Evolutionary conservation across 1,140 invertebrate genomes (phyloP), one percentile per base, ranked within the genome.

Genomic region (Nomia melanderi): DNA sequence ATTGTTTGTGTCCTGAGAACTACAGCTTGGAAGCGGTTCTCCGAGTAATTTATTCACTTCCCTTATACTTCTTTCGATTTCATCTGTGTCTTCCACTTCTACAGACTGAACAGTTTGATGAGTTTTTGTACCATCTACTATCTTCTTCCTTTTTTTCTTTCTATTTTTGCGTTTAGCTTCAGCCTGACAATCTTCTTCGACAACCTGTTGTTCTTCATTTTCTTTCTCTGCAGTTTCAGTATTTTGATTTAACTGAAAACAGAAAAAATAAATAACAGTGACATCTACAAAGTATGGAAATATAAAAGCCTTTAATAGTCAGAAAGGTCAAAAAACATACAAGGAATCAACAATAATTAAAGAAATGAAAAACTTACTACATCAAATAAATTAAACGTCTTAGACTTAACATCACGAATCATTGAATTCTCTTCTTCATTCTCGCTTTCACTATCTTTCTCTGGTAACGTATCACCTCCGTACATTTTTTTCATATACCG

Each of bases 1-100:
- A 84, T 89, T 89, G 31, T 87, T 70, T 12, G 27, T 56, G 65
- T 78, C 60, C 36, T 69, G 75, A 57, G 81, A 78, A 72, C 78
- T 82, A 67, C 91, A 87, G 72, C 90, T 74, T 62, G 91, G 85
- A 20, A 87, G 75, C 27, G 92, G 91, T 79, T 95, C 94, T 0
- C 96, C 96, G 4, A 96, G 88, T 12, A 96, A 89, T 86, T 94
- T 93, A 88, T 97, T 96, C 1, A 97, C 95, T 90, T 96, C 95
- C 66, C 93, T 88, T 6, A 97, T 90, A 44, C 94, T 95, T 72
- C 94, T 92, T 79, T 96, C 96, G 39, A 97, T 94, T 90, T 97
- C 96, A 87, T 95, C 93, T 78, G 94, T 92, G 82, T 95, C 94
- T 9, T 41, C 17, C 41, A 94, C 86, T 94, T 95, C 90, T 94